Base-by-base conservation (phyloP, 1,140 invertebrate species). In the Agrilus planipennis region DNA sequence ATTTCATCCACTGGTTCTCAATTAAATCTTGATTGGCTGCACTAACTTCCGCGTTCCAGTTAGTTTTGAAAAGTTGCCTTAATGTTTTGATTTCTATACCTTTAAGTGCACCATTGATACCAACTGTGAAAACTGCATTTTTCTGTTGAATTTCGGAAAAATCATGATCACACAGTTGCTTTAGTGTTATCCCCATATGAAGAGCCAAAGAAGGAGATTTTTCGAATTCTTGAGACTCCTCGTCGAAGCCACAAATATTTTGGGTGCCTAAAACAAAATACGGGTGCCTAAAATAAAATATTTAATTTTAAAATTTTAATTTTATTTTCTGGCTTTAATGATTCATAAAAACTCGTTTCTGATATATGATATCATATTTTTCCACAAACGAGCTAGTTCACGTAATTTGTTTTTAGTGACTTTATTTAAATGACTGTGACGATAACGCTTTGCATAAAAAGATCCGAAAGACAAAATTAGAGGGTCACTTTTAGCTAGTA, bases 401-500 rank as follows among this genome's bases (percentile, higher is more conserved):
- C 28, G n/a, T n/a, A 29, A 5, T 29, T 29, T 29, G n/a, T 29
- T 29, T 29, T 29, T 30, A 12, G 28, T 30, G 4, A 30, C 28
- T 30, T 30, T 30, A 12, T 30, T 30, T 30, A 30, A 30, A 30
- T 30, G 28, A 30, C 15, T 30, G 15, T 30, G 28, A 30, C 28
- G 28, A n/a, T 30, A 15, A 30, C 28, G 4, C n/a, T 30, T 30
- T n/a, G 28, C n/a, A n/a, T 6, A 30, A 12, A 30, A 30, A 4
- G 28, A 30, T 4, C 28, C 28, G n/a, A 30, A 30, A 5, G 28
- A 30, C 12, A 30, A 30, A 30, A 30, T 30, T 4, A 30, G 28
- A 4, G 15, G 28, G n/a, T 30, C 28, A 6, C 28, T n/a, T 30
- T 6, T 30, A 30, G 28, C 28, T 30, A 30, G 11, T 30, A 30